Conservation (phyloP, 2,113 vertebrate species). For the Shinisaurus crocodilurus region DNA sequence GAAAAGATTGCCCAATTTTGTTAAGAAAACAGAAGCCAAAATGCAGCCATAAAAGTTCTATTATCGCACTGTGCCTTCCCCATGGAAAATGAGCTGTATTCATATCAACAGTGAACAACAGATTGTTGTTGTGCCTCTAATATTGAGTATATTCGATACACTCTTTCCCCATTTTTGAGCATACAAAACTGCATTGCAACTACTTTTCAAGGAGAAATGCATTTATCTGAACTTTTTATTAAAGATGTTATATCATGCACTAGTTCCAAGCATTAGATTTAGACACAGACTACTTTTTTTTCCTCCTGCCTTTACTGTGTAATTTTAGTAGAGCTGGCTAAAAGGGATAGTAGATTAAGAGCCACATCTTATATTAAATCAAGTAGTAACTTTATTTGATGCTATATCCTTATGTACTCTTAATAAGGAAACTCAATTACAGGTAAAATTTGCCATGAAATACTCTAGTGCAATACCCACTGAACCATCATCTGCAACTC, state of each 20-base stretch:
- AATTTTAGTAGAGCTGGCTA: not conserved
- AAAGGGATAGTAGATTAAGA: not conserved
- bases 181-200: not conserved
- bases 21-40: not conserved
- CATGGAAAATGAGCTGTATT: not conserved
- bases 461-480: not conserved
- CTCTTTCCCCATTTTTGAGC: not conserved
- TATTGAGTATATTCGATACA: not conserved
- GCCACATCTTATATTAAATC: not conserved
- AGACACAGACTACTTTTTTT: not conserved
- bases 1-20: conserved; percentile 7
- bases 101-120: not conserved
- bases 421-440: not conserved
- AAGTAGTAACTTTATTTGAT: not conserved
- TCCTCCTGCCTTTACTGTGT: not conserved
- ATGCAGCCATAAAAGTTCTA: not conserved
- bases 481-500: not conserved
- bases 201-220: not conserved
- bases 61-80: not conserved
- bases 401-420: not conserved
- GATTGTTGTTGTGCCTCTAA: not conserved
- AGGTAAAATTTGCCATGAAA: not conserved
- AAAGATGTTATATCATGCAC: not conserved
- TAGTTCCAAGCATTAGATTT: not conserved
- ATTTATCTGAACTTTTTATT: not conserved